A percentile compares a stretch with the other conserved stretches of the same genome.
Evolutionary conservation across 2,797 vertebrate genomes (phyloP).

Genomic region (Sarcoramphus papa): DNA sequence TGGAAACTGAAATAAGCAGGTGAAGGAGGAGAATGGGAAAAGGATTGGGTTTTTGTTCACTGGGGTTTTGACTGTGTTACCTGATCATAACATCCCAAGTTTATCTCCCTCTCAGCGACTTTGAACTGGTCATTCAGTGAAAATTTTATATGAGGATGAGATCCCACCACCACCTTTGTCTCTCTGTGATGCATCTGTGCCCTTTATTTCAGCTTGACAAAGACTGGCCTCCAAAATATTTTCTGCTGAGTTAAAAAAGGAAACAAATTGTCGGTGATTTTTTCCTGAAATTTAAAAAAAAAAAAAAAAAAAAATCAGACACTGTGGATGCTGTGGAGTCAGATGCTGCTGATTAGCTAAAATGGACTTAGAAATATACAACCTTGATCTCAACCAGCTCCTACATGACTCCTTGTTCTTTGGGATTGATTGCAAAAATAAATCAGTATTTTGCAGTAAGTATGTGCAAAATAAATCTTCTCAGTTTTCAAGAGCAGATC

Average conservation of each 20-base stretch:
- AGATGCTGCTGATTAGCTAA: neutral
- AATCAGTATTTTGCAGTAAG: neutral
- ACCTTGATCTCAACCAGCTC: neutral
- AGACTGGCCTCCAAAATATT: neutral
- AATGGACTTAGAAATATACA: neutral
- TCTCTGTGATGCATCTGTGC: neutral
- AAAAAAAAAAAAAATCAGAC: neutral
- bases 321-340: neutral
- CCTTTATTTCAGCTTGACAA: neutral
- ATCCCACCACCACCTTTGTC: neutral
- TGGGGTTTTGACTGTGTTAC: neutral
- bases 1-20: neutral
- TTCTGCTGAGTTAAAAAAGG: neutral
- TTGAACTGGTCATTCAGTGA: neutral
- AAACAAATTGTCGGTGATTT: neutral
- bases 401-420: neutral
- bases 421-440: neutral
- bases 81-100: neutral
- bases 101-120: neutral
- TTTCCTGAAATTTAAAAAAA: neutral
- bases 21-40: neutral
- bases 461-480: neutral
- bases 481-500: neutral
- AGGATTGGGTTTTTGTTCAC: neutral
- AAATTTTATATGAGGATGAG: neutral